Conservation (phyloP, 2,113 vertebrate genomes). For the Bagarius yarrelli region DNA sequence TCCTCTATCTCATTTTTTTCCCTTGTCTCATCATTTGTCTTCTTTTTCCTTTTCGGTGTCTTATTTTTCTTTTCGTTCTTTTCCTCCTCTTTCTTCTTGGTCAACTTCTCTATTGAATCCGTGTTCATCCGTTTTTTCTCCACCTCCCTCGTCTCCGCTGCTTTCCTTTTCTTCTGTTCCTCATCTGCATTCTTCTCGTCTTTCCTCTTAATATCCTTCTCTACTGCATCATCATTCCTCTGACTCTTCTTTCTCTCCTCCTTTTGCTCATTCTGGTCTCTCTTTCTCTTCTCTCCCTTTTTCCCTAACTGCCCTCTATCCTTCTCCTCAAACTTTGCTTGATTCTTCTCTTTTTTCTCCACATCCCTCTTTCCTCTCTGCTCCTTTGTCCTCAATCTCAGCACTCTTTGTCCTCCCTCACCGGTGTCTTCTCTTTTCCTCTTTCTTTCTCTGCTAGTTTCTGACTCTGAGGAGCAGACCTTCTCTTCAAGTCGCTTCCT, state of each 20-base stretch:
- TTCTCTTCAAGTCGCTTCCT: slow-evolving; percentile 20
- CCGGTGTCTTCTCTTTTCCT: not conserved
- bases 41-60: not conserved
- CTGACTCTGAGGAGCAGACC: not conserved
- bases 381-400: not conserved
- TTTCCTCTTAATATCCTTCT: not conserved
- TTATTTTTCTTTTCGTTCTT: not conserved
- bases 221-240: not conserved
- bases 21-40: not conserved
- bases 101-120: not conserved
- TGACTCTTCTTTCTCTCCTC: not conserved
- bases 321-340: too few species aligned
- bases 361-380: not conserved
- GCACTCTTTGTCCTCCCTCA: not conserved
- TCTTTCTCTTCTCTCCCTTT: slow-evolving; percentile 71
- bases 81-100: not conserved
- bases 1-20: too few species aligned
- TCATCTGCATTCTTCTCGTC: slow-evolving; percentile 49
- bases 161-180: slow-evolving; percentile 55
- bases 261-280: slow-evolving; percentile 57
- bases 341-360: not conserved
- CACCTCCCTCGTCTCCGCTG: not conserved
- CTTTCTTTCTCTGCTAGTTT: not conserved
- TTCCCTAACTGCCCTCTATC: slow-evolving; percentile 62
- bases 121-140: not conserved